phyloP scores from a whole-genome alignment of 1,140 invertebrate genomes.

The Bombus turneri region DNA sequence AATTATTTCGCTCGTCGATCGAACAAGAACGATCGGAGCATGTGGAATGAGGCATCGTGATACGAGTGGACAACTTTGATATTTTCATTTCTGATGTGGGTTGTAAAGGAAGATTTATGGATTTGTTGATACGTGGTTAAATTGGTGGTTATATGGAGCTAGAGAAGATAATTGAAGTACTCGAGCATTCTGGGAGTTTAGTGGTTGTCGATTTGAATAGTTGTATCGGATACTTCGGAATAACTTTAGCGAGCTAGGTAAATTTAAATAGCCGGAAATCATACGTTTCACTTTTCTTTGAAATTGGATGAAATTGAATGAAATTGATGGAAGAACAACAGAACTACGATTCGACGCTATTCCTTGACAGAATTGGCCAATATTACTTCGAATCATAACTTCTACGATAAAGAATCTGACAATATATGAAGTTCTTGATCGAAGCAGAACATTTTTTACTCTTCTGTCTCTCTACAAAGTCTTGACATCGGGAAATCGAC shows the following conservation, averaged over 20 bases:
- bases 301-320: too few relatives aligned
- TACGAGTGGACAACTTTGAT: neutral
- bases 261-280: too few relatives aligned
- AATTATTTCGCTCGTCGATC: conserved; percentile 47
- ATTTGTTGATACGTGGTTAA: neutral
- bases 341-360: neutral
- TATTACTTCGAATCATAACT: neutral
- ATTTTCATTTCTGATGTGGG: conserved; percentile 14
- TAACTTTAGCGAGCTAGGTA: neutral
- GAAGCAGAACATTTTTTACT: neutral
- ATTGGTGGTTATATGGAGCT: too few relatives aligned
- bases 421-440: neutral
- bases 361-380: neutral
- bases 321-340: neutral
- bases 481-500: neutral
- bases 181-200: neutral
- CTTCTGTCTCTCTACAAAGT: neutral
- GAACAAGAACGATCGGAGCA: neutral
- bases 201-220: neutral
- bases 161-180: neutral
- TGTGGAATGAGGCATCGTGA: neutral
- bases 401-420: neutral
- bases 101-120: neutral
- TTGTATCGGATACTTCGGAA: too few relatives aligned
- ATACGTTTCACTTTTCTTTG: neutral